Conservation (phyloP, 37 sponge, comb jelly and placozoan species). For the Aplysina aerophoba region DNA sequence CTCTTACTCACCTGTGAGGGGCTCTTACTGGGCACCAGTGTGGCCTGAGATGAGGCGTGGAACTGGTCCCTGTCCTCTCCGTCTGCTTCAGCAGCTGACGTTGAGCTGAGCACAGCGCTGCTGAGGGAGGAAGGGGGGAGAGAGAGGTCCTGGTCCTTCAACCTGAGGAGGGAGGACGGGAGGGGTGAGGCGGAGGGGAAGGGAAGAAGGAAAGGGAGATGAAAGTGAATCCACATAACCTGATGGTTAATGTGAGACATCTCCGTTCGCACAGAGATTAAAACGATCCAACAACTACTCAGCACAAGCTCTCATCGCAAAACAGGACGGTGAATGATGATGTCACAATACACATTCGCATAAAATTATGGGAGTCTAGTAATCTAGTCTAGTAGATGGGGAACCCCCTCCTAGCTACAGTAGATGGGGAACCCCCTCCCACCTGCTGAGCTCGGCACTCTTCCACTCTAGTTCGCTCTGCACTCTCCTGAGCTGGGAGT, state of each 20-base stretch:
- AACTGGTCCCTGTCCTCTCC: background rate
- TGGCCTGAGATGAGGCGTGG: background rate
- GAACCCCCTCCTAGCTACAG: too few species aligned
- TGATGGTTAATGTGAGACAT: too few species aligned
- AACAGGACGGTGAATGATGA: too few species aligned
- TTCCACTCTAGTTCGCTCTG: conserved; percentile 11
- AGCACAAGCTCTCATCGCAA: too few species aligned
- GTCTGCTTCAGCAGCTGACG: background rate
- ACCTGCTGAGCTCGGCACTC: conserved; percentile 5
- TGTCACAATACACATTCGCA: too few species aligned
- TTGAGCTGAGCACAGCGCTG: background rate
- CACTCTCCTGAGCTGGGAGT: conserved; percentile 3
- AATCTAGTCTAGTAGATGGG: too few species aligned
- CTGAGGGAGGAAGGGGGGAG: background rate
- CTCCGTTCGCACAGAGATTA: too few species aligned
- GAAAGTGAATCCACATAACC: too few species aligned
- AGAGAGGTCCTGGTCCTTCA: conserved; percentile 2
- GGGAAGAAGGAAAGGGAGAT: too few species aligned
- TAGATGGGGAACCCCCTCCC: background rate
- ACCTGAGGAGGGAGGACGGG: background rate
- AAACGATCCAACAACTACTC: too few species aligned
- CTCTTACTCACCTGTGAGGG: background rate
- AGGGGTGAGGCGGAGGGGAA: background rate
- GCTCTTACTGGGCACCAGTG: conserved; percentile 28
- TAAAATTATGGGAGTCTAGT: too few species aligned